phyloP scores from a whole-genome alignment of 92 coral and sea anemone species.

The Parazoanthus swiftii region DNA sequence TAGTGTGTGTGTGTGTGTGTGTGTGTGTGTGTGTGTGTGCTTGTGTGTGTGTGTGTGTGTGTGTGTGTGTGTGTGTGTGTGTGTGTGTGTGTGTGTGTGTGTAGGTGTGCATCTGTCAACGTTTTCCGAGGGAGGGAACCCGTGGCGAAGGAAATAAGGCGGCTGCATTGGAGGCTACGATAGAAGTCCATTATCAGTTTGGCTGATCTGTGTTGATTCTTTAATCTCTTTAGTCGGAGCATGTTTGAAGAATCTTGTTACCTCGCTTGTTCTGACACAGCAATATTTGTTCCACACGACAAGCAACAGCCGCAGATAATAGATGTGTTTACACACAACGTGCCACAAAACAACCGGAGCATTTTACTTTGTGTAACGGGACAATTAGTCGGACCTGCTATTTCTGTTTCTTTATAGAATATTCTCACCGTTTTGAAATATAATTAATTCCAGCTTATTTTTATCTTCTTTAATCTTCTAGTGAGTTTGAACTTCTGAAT shows the following conservation, averaged over 20 bases:
- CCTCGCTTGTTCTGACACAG: neutral
- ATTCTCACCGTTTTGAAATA: conserved; percentile 17
- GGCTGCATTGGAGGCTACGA: no score
- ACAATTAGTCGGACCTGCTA: conserved; percentile 12
- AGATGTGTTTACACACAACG: conserved; percentile 17
- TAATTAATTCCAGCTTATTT: neutral
- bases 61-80: no score
- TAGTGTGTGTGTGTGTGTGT: no score
- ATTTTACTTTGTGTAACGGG: neutral
- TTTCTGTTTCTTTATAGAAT: conserved; percentile 24
- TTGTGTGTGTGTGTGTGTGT: no score
- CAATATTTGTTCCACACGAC: conserved; percentile 18
- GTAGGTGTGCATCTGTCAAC: no score
- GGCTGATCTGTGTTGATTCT: neutral
- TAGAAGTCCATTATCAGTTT: conserved; percentile 24
- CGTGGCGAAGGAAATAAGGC: no score
- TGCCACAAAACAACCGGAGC: conserved; percentile 11
- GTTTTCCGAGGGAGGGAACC: no score
- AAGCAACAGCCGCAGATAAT: conserved; percentile 6
- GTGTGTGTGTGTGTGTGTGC: no score
- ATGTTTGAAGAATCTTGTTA: conserved; percentile 25
- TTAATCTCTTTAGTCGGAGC: conserved; percentile 5
- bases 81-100: no score
- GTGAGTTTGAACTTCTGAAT: neutral
- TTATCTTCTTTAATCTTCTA: neutral